Evolutionary conservation across 2,113 vertebrate species (phyloP).

Genomic region (Eidolon helvum): DNA sequence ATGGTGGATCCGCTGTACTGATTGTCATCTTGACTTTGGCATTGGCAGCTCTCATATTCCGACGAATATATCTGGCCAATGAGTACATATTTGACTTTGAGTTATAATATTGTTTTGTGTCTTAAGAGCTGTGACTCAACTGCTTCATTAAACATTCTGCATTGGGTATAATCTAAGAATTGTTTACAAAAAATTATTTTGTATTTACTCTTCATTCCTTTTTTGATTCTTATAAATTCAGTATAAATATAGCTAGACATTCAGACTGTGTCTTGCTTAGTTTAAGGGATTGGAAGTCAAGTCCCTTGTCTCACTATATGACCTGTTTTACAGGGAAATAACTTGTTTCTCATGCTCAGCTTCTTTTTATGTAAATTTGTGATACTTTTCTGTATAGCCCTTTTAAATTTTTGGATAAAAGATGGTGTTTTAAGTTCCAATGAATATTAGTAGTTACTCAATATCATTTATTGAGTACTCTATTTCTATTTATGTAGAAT

Average conservation of each 20-base stretch:
- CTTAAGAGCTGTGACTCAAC: slow-evolving; percentile 56
- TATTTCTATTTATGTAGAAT: slow-evolving; percentile 34
- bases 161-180: slow-evolving; percentile 81
- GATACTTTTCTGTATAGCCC: slow-evolving; percentile 31
- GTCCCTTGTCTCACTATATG: slow-evolving; percentile 21
- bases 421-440: slow-evolving; percentile 51
- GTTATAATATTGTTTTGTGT: slow-evolving; percentile 84
- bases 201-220: slow-evolving; percentile 80
- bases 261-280: slow-evolving; percentile 47
- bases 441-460: slow-evolving; percentile 55
- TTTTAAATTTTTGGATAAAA: slow-evolving; percentile 54
- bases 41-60: slow-evolving; percentile 94
- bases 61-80: slow-evolving; percentile 94
- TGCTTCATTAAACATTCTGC: slow-evolving; percentile 80
- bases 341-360: slow-evolving; percentile 38
- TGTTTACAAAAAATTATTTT: slow-evolving; percentile 86
- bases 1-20: slow-evolving; percentile 88
- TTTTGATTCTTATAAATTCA: slow-evolving; percentile 76
- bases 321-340: slow-evolving; percentile 49
- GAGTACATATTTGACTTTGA: slow-evolving; percentile 96
- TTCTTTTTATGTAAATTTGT: slow-evolving; percentile 61
- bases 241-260: slow-evolving; percentile 60
- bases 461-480: slow-evolving; percentile 39
- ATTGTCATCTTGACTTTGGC: slow-evolving; percentile 95
- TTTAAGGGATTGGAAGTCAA: slow-evolving; percentile 46